These are phyloP conservation scores for Scrobipalpa costella DNA, from an alignment of 2,888 invertebrate genomes.

Conservation along the genomic window DNA sequence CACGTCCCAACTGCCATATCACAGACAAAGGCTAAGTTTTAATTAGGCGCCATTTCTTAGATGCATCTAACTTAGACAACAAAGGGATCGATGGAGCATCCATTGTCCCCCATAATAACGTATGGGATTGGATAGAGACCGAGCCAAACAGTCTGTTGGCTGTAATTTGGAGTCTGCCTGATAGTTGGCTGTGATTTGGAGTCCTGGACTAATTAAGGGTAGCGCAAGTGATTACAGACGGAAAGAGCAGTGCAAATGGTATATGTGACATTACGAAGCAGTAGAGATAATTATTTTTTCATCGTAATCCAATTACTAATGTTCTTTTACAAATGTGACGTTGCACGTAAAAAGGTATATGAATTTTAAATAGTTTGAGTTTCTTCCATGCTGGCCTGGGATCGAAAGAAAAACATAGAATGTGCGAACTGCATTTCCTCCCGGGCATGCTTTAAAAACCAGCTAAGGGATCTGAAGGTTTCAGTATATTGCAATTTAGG, in stretches of 20 bases:
- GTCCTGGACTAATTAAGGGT: slow-evolving; percentile 3
- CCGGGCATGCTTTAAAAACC: too few relatives aligned
- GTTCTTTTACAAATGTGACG: too few relatives aligned
- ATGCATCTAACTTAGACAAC: slow-evolving; percentile 56
- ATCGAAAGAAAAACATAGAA: too few relatives aligned
- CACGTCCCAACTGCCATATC: not conserved
- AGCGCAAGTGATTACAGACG: slow-evolving; percentile 4
- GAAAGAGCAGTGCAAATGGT: not conserved
- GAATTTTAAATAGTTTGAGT: too few relatives aligned
- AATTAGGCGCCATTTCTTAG: slow-evolving; percentile 54
- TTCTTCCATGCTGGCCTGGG: too few relatives aligned
- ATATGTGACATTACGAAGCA: too few relatives aligned
- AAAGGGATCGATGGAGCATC: slow-evolving; percentile 52
- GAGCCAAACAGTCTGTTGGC: slow-evolving; percentile 15
- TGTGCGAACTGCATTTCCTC: too few relatives aligned
- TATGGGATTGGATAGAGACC: slow-evolving; percentile 13
- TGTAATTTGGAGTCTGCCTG: not conserved
- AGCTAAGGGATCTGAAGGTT: too few relatives aligned
- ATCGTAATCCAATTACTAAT: too few relatives aligned
- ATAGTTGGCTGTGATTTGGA: slow-evolving; percentile 5
- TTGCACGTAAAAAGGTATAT: too few relatives aligned
- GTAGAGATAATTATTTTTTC: too few relatives aligned
- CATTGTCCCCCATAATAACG: slow-evolving; percentile 41
- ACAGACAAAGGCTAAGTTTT: slow-evolving; percentile 35
- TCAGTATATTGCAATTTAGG: too few relatives aligned